Evolutionary conservation across 1,140 invertebrate genomes (phyloP), one percentile per base, ranked within the genome.

Genomic region (Asobara japonica): DNA sequence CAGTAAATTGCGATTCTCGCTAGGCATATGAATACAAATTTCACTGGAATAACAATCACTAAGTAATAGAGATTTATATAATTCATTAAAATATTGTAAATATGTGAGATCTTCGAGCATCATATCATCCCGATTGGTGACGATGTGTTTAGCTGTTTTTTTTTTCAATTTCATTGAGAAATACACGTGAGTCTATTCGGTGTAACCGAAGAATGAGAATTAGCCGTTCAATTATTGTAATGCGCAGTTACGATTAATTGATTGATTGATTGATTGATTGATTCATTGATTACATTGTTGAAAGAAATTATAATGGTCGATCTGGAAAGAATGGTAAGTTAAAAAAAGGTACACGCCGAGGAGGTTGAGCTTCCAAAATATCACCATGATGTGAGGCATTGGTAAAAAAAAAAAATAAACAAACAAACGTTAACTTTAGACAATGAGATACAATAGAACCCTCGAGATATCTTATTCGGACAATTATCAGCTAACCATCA

Each of bases 71-170:
- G 6, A 56, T 22, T 45, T 56, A 27, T 25, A 18, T 56, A 56
- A 56, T 56, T 20, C 20, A 56, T 56, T 56, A 56, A 56, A 56
- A 56, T 56, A 27, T 56, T 13, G 51, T 56, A 25, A 56, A 56
- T 27, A 56, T 22, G 51, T 56, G 51, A 56, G 51, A 56, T 56
- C 51, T 56, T 27, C 20, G 51, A 56, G 22, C 18, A 56, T 8
- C 5, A 56, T 25, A 11, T 56, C 51, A 56, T 56, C 51, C 18
- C 51, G 51, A 56, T 56, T 56, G 8, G 25, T 56, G 25, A 22
- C 3, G 4, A 56, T 56, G 22, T 56, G 22, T 56, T 56, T 25
- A 1, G 22, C 10, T 25, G 4, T 25, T 56, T 11, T 5, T 2
- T 6, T 16, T 45, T 45, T 45, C 13, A n/a, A n/a, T 2, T 18